phyloP scores from a whole-genome alignment of 1,140 invertebrate species.

The Drosophila guanche region DNA sequence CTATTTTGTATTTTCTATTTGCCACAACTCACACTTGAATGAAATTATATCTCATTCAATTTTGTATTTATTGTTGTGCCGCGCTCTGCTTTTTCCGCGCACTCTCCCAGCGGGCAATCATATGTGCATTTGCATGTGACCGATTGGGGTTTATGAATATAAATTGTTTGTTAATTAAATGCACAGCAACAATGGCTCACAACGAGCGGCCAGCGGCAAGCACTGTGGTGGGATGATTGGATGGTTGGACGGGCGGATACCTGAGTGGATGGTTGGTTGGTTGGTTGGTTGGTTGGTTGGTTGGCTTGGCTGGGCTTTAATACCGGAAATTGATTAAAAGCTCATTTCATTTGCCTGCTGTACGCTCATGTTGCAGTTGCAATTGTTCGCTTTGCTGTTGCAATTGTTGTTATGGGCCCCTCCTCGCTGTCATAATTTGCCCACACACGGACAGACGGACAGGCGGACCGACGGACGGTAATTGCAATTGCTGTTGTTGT shows the following conservation, averaged over 20 bases:
- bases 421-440: constrained; percentile 70
- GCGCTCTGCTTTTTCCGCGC: constrained; percentile 14
- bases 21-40: not conserved
- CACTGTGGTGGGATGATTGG: constrained; percentile 50
- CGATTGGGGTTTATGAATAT: constrained; percentile 81
- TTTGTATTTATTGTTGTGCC: constrained; percentile 35
- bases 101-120: constrained; percentile 31
- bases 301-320: constrained; percentile 67
- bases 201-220: constrained; percentile 16
- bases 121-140: constrained; percentile 78
- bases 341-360: constrained; percentile 69
- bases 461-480: constrained; percentile 3
- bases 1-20: not conserved
- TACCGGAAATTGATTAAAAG: constrained; percentile 82
- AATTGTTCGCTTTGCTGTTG: constrained; percentile 21
- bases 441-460: constrained; percentile 16
- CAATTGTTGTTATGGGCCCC: constrained; percentile 37
- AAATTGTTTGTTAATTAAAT: constrained; percentile 82
- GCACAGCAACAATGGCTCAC: constrained; percentile 32
- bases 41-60: constrained; percentile 5
- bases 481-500: constrained; percentile 38
- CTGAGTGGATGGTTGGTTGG: constrained; percentile 27
- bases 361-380: constrained; percentile 32
- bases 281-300: too few species aligned
- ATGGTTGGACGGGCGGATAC: constrained; percentile 1